These are phyloP conservation scores for Agrilus mali DNA, from an alignment of 2,888 invertebrate species.

Conservation along the genomic window DNA sequence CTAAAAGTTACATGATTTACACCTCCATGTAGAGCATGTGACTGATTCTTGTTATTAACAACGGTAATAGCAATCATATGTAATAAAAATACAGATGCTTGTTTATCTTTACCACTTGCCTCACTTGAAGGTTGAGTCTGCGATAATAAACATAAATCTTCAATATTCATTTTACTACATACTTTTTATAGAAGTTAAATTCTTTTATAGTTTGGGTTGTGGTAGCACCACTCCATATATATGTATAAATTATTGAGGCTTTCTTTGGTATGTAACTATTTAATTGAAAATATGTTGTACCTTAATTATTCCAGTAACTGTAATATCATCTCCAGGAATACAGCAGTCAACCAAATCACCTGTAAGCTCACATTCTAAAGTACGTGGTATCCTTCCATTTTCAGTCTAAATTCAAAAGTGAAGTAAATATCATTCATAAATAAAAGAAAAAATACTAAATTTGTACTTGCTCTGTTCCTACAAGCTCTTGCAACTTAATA, in stretches of 20 bases:
- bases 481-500: slow-evolving; percentile 70
- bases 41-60: slow-evolving; percentile 56
- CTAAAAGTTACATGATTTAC: slow-evolving; percentile 47
- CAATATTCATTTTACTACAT: too few relatives aligned
- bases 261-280: neutral
- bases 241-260: neutral
- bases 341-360: slow-evolving; percentile 74
- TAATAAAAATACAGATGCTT: slow-evolving; percentile 50
- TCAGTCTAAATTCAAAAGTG: slow-evolving; percentile 37
- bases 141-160: slow-evolving; percentile 9
- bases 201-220: too few relatives aligned
- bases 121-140: slow-evolving; percentile 46
- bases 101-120: slow-evolving; percentile 42
- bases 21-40: slow-evolving; percentile 39
- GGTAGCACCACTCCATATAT: too few relatives aligned
- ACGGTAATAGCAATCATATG: slow-evolving; percentile 74
- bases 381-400: slow-evolving; percentile 60
- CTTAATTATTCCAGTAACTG: slow-evolving; percentile 77
- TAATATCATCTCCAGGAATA: slow-evolving; percentile 79
- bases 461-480: slow-evolving; percentile 50
- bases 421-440: slow-evolving; percentile 9
- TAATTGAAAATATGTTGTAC: slow-evolving; percentile 28
- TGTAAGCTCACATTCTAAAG: slow-evolving; percentile 74
- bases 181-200: too few relatives aligned
- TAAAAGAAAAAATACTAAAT: slow-evolving; percentile 4